These are phyloP conservation scores for Leptopterna dolabrata DNA, from an alignment of 2,888 invertebrate species.

Conservation along the genomic window DNA sequence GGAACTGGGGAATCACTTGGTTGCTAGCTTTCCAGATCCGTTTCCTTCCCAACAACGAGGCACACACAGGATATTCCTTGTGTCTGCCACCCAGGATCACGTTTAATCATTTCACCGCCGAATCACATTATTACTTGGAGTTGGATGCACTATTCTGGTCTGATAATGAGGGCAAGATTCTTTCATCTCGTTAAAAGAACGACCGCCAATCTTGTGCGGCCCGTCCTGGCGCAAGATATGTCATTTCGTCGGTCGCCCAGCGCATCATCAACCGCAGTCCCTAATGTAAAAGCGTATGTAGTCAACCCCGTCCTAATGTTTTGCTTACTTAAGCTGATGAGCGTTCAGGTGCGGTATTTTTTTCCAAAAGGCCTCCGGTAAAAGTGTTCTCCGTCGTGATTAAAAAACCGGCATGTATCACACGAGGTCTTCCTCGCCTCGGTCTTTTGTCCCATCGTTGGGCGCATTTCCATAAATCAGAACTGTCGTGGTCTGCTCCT, in stretches of 20 bases:
- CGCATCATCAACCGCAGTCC: neutral
- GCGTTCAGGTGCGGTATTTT: conserved; percentile 4
- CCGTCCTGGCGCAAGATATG: neutral
- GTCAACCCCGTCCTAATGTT: conserved; percentile 18
- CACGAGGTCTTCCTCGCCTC: neutral
- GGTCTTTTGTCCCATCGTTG: conserved; percentile 21
- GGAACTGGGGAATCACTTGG: no score
- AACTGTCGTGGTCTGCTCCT: neutral
- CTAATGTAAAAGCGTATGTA: conserved; percentile 9
- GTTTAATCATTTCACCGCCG: no score
- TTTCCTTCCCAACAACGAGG: no score
- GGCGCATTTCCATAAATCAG: conserved; percentile 45
- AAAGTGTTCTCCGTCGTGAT: neutral
- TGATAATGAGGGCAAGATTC: neutral
- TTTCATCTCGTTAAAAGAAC: neutral
- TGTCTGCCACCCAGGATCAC: no score
- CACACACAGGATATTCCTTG: no score
- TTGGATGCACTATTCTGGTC: neutral
- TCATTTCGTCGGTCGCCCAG: neutral
- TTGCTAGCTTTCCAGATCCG: no score
- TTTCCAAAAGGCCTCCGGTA: conserved; percentile 19
- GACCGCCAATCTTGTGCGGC: neutral
- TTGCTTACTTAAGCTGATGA: conserved; percentile 46
- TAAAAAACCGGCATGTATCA: conserved; percentile 23
- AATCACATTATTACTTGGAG: neutral